Conservation (phyloP, 2,113 vertebrate genomes). For the Vulpes ferrilata region DNA sequence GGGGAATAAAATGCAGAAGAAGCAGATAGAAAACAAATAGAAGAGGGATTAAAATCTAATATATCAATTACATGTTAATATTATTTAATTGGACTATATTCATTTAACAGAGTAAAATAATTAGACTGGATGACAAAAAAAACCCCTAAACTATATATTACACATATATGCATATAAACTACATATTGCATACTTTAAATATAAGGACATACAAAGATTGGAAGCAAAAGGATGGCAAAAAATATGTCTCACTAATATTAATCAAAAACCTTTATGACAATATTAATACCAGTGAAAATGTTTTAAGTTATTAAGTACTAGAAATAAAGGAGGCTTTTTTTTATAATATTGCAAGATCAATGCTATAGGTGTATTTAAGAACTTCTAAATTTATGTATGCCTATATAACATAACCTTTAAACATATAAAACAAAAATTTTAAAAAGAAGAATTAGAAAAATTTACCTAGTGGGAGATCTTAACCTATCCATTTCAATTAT, state of each 20-base stretch:
- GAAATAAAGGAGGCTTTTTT: neutral
- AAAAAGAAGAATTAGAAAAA: neutral
- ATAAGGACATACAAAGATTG: neutral
- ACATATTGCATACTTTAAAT: neutral
- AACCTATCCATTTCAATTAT: neutral
- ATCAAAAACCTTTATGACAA: neutral
- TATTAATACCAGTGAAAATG: neutral
- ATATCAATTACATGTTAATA: neutral
- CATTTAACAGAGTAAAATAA: neutral
- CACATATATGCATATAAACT: neutral
- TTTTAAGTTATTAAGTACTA: neutral
- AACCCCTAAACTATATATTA: neutral
- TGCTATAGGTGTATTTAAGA: neutral
- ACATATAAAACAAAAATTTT: neutral
- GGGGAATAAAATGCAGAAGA: neutral
- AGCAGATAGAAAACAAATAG: neutral
- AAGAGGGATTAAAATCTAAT: neutral
- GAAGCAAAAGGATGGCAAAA: neutral
- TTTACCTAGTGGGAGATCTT: neutral
- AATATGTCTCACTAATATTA: neutral
- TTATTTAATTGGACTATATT: neutral
- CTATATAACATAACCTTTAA: neutral
- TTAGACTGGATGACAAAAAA: neutral
- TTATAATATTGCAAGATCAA: neutral
- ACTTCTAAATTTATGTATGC: neutral